Conservation (phyloP, 2,113 vertebrate species). For the Podiceps cristatus region DNA sequence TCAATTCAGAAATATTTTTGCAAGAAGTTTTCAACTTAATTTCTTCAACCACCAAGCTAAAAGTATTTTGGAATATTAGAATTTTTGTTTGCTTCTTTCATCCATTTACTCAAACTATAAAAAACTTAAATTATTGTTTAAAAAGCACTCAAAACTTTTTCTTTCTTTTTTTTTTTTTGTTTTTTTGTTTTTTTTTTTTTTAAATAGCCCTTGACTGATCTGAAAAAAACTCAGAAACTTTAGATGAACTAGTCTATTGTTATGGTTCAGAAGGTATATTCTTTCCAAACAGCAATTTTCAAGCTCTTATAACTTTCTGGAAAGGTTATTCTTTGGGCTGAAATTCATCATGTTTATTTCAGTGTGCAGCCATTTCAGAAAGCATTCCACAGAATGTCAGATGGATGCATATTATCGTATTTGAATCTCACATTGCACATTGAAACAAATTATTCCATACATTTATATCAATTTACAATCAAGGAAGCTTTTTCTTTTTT, state of each 20-base stretch:
- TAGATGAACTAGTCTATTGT: neutral
- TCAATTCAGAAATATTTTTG: neutral
- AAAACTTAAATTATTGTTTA: neutral
- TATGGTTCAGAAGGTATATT: neutral
- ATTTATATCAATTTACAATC: slow-evolving; percentile 9
- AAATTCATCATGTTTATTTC: slow-evolving; percentile 21
- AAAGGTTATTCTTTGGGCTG: neutral
- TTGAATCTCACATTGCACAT: neutral
- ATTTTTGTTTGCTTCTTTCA: neutral
- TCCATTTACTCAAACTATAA: neutral
- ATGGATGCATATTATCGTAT: neutral
- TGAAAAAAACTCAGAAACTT: neutral
- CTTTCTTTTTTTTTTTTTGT: neutral
- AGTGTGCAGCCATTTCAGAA: neutral
- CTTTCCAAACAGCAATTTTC: neutral
- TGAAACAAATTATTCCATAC: neutral
- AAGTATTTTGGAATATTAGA: neutral
- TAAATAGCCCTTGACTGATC: neutral
- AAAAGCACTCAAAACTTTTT: neutral
- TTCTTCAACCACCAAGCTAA: neutral
- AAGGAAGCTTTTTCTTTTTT: neutral
- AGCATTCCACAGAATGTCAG: neutral
- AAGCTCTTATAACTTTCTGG: neutral
- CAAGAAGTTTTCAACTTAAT: neutral
- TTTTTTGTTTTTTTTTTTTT: too few relatives aligned